Base-by-base conservation (phyloP, 2,797 vertebrate species). In the Oreonectes daqikongensis region DNA sequence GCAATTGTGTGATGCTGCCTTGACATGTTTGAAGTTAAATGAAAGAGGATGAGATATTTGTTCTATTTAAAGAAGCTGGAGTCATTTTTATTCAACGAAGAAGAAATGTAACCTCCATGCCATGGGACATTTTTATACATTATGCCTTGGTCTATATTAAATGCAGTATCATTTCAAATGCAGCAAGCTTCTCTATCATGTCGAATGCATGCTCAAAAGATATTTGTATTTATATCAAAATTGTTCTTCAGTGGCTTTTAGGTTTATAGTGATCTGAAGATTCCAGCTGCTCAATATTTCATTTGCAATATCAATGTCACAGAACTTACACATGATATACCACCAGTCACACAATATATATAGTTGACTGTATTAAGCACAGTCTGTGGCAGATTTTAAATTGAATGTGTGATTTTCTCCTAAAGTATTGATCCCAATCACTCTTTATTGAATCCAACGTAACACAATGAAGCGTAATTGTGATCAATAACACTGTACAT, bases 261-360 rank as follows among this genome's bases (percentile, higher is more conserved):
- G 57, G 57, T 32, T 60, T n/a, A n/a, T 55, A 55, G 26, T 12
- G 52, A 55, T 30, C 26, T 57, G 8, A 61, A 32, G 15, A 60
- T 60, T n/a, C 8, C 17, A 60, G 57, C 28, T 9, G 28, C 28
- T 30, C 15, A n/a, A 61, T 35, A 11, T 61, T 55, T 15, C 11
- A 26, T 14, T 24, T 55, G 12, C 8, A 55, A 26, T 55, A 46
- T 69, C 24, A 79, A 70, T 15, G 42, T 42, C 59, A 42, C 40
- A 74, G 44, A 22, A 64, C 68, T 74, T 52, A 63, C 60, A 79
- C 63, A 67, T 40, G 69, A 48, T 24, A 20, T 17, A 15, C 12
- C 42, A 52, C 77, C 18, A 79, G 44, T 32, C 55, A 18, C 22
- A 44, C 18, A 20, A 28, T 7, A 24, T 40, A 40, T 40, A n/a